phyloP scores from a whole-genome alignment of 2,113 vertebrate genomes.

The Gadus chalcogrammus region DNA sequence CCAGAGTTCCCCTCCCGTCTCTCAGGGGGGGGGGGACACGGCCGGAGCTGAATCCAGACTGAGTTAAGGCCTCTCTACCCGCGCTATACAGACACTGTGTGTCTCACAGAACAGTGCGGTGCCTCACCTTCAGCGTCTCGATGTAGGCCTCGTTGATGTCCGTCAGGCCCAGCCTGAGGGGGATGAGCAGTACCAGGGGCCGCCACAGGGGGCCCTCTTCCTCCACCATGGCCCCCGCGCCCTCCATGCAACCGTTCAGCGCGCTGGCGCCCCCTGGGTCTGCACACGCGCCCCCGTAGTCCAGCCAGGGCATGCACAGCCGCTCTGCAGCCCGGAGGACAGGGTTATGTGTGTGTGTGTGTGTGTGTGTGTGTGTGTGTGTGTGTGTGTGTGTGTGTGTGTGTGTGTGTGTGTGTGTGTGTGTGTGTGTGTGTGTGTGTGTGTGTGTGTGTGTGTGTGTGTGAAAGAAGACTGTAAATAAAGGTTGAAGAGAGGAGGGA shows the following conservation, averaged over 20 bases:
- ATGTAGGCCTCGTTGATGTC: conserved; percentile 97
- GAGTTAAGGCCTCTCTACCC: no score
- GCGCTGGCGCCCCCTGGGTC: conserved; percentile 51
- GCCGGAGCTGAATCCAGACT: no score
- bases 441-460: neutral
- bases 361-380: no score
- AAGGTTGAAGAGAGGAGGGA: conserved; percentile 35
- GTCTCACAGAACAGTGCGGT: neutral
- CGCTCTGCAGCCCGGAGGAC: conserved; percentile 70
- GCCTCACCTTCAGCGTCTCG: conserved; percentile 89
- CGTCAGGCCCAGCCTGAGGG: conserved; percentile 91
- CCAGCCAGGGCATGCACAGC: conserved; percentile 79
- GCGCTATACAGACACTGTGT: neutral
- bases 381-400: no score
- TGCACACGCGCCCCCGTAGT: conserved; percentile 61
- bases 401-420: no score
- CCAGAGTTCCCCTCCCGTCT: no score
- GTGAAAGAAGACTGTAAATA: neutral
- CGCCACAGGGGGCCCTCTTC: conserved; percentile 78
- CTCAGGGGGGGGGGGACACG: no score
- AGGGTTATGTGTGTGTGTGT: neutral
- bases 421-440: neutral
- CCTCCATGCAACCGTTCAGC: conserved; percentile 76
- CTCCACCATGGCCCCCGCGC: conserved; percentile 70
- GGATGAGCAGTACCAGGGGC: conserved; percentile 93